Percentiles rank a stretch among this genome's conserved stretches.
Conservation (phyloP, 2,888 invertebrate genomes). For the Dicyrtomina minuta region DNA sequence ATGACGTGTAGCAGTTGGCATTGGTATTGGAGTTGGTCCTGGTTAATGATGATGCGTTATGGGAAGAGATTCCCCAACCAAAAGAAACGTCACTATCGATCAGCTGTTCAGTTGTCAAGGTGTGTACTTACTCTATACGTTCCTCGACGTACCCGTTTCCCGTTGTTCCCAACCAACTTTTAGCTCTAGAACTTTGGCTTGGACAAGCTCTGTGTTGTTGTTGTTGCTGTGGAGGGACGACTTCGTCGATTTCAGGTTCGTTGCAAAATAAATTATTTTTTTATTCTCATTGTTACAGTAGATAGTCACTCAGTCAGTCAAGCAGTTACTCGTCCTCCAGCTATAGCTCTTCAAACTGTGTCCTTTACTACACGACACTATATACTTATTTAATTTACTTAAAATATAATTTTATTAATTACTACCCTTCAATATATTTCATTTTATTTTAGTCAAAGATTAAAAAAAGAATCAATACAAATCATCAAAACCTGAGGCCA, state of each 20-base stretch:
- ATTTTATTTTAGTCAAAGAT: neutral
- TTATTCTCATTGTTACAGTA: slow-evolving; percentile 18
- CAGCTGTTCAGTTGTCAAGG: slow-evolving; percentile 37
- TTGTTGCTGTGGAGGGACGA: slow-evolving; percentile 29
- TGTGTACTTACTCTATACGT: slow-evolving; percentile 4
- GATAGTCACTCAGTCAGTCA: no score
- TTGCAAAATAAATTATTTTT: slow-evolving; percentile 18
- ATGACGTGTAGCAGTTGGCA: no score
- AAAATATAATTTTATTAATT: neutral
- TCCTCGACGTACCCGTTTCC: no score
- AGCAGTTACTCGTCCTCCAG: neutral
- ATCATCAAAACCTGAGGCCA: slow-evolving; percentile 2
- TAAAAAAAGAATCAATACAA: neutral
- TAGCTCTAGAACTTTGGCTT: no score
- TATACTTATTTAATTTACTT: neutral
- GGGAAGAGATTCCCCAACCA: no score
- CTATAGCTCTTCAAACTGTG: neutral
- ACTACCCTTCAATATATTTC: neutral
- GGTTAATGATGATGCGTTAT: no score
- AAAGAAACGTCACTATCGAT: slow-evolving; percentile 33
- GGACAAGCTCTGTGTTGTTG: slow-evolving; percentile 22
- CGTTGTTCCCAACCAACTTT: no score
- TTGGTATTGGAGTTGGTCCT: no score
- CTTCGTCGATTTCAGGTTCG: slow-evolving; percentile 23
- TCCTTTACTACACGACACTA: slow-evolving; percentile 1